These are phyloP conservation scores for Suncus etruscus DNA, from an alignment of 2,113 vertebrate species.

Conservation along the genomic window DNA sequence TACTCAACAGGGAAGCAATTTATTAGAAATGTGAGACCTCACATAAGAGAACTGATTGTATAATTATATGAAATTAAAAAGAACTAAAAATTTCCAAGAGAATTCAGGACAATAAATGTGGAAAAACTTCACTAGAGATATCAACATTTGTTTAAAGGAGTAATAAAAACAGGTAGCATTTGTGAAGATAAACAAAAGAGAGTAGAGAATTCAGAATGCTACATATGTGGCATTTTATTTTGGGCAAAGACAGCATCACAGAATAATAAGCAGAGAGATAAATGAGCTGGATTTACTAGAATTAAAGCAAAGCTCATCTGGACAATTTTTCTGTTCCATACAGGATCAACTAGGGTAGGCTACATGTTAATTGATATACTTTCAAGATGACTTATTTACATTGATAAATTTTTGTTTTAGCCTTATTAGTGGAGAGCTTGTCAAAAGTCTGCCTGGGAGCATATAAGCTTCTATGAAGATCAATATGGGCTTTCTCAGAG, in stretches of 20 bases:
- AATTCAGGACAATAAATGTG: neutral
- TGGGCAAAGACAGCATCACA: neutral
- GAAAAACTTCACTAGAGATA: neutral
- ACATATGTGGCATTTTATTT: neutral
- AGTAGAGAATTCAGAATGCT: neutral
- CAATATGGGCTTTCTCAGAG: neutral
- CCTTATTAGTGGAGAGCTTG: neutral
- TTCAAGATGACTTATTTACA: neutral
- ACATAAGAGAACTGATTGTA: neutral
- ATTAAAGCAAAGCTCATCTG: neutral
- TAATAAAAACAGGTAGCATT: neutral
- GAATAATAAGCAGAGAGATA: neutral
- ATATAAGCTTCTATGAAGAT: neutral
- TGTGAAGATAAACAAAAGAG: neutral
- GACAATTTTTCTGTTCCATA: neutral
- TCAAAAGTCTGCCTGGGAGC: neutral
- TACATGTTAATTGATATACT: neutral
- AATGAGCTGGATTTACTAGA: neutral
- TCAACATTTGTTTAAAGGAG: neutral
- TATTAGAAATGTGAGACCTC: neutral
- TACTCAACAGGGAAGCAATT: neutral
- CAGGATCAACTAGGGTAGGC: neutral
- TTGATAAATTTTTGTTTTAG: neutral
- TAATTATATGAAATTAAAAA: neutral
- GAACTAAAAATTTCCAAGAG: neutral